These are phyloP conservation scores for Alviniconcha strummeri DNA, from an alignment of 2,888 invertebrate species.

Conservation along the genomic window DNA sequence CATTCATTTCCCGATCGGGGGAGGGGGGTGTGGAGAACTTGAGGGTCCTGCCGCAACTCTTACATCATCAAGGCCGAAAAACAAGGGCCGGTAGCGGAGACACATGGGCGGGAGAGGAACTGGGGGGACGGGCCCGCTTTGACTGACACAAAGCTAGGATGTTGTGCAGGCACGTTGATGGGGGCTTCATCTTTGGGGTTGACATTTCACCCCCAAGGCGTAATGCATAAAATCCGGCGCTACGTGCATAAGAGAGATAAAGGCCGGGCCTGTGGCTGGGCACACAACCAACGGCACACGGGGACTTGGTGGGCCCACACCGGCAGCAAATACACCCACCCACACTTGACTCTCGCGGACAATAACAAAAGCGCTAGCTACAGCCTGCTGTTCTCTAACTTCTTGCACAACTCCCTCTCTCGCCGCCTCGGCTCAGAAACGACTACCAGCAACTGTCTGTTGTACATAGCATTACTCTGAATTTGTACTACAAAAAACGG, in stretches of 20 bases:
- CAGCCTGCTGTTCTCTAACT: too few relatives aligned
- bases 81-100: constrained; percentile 7
- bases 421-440: too few relatives aligned
- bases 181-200: constrained; percentile 20
- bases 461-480: too few relatives aligned
- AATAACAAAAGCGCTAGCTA: too few relatives aligned
- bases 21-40: not conserved
- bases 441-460: too few relatives aligned
- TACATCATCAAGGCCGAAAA: constrained; percentile 23
- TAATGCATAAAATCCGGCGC: constrained; percentile 30
- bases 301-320: not conserved
- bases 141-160: not conserved
- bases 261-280: not conserved
- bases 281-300: not conserved
- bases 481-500: too few relatives aligned
- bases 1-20: constrained; percentile 23
- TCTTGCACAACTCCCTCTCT: too few relatives aligned
- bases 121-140: not conserved
- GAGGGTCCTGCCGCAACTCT: constrained; percentile 7
- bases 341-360: too few relatives aligned
- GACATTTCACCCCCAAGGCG: constrained; percentile 15
- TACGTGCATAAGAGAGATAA: constrained; percentile 13
- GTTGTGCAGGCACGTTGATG: constrained; percentile 5
- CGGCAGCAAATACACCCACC: not conserved
- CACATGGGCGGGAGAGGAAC: not conserved